These are phyloP conservation scores for Tragelaphus scriptus DNA, from an alignment of 2,113 vertebrate genomes.

Conservation along the genomic window DNA sequence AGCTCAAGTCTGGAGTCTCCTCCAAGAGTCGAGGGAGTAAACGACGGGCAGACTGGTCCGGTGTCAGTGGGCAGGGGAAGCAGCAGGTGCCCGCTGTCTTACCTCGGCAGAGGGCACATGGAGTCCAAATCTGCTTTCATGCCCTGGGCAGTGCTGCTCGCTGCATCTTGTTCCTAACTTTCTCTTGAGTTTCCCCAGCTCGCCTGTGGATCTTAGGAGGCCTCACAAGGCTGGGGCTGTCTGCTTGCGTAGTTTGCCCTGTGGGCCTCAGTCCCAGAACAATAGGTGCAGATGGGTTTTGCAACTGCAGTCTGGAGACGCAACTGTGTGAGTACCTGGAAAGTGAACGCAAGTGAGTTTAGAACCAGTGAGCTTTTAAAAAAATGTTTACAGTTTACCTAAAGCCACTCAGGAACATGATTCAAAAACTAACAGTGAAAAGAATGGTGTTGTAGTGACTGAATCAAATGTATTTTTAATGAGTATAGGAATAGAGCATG, in stretches of 20 bases:
- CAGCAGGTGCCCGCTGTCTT: too few species aligned
- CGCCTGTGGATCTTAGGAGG: not conserved
- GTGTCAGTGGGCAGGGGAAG: too few species aligned
- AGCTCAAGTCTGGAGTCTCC: too few species aligned
- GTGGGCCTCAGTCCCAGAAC: not conserved
- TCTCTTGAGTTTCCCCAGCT: not conserved
- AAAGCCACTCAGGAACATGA: not conserved
- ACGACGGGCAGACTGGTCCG: not conserved
- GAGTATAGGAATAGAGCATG: not conserved
- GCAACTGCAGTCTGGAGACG: not conserved
- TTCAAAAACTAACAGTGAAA: not conserved
- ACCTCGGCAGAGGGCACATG: not conserved
- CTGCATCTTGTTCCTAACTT: not conserved
- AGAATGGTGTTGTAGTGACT: not conserved
- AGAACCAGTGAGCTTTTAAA: not conserved
- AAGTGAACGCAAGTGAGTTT: not conserved
- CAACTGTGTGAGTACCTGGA: not conserved
- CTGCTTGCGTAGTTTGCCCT: not conserved
- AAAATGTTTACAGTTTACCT: not conserved
- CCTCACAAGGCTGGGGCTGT: not conserved
- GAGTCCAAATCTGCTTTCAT: not conserved
- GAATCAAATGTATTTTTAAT: not conserved
- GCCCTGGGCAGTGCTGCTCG: not conserved
- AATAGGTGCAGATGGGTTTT: not conserved
- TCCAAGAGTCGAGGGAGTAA: not conserved